Percentiles rank a stretch among this genome's conserved stretches.
These are phyloP conservation scores for Crepidodera aurea DNA, from an alignment of 2,888 invertebrate genomes.

Conservation along the genomic window DNA sequence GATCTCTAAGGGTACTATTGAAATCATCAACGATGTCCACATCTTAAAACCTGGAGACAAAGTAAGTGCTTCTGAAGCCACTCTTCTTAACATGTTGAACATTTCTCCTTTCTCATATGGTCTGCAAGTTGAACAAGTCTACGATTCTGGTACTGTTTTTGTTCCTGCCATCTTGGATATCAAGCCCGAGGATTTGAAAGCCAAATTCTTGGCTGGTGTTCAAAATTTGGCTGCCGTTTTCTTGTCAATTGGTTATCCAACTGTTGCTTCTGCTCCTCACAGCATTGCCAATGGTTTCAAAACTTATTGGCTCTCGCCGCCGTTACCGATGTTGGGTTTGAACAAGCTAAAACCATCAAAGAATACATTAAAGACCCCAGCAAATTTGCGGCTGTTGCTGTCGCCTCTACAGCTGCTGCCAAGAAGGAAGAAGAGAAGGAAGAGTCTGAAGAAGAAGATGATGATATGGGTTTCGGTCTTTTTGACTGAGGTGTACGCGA, in stretches of 20 bases:
- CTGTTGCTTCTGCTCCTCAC: constrained; percentile 96
- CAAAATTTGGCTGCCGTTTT: constrained; percentile 94
- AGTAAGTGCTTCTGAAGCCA: constrained; percentile 98
- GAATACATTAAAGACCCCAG: constrained; percentile 94
- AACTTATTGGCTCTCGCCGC: constrained; percentile 97
- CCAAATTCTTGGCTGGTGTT: constrained; percentile 92
- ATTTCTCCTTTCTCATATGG: constrained; percentile 99
- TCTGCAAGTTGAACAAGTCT: constrained; percentile 94
- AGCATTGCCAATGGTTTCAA: constrained; percentile 98
- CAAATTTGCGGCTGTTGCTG: constrained; percentile 78
- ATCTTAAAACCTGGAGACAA: constrained; percentile 94
- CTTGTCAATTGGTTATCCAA: constrained; percentile 94
- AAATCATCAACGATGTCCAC: constrained; percentile 97
- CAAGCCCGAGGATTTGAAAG: constrained; percentile 93
- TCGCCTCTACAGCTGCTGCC: constrained; percentile 68
- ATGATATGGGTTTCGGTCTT: constrained; percentile 98
- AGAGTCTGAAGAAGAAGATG: constrained; percentile 84
- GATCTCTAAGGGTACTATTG: constrained; percentile 78
- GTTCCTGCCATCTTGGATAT: constrained; percentile 97
- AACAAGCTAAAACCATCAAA: constrained; percentile 92
- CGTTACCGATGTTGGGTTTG: constrained; percentile 93
- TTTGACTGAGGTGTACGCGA: constrained; percentile 71
- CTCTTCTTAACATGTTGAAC: constrained; percentile 99
- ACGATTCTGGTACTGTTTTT: constrained; percentile 98
- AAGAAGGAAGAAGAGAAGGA: constrained; percentile 84